Evolutionary conservation across 2,888 invertebrate species (phyloP), one percentile per base, ranked within the genome.

Genomic region (Emmelina monodactyla): DNA sequence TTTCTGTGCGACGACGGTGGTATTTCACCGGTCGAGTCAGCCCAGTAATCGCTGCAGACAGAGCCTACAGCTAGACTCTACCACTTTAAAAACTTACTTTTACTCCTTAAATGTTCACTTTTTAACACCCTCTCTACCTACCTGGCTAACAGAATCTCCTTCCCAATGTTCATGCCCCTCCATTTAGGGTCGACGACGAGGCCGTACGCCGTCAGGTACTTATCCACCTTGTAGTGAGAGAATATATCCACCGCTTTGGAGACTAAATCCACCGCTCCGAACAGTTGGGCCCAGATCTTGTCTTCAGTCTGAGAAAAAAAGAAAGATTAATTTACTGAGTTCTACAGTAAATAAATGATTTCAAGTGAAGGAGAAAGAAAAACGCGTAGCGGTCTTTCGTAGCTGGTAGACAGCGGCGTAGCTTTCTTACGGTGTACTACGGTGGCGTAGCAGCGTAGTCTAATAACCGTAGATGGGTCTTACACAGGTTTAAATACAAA

Each of bases 221-320:
- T 55, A 19, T 73, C 65, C 3, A 80, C 75, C 0, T 53, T 53
- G 42, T 62, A 82, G 9, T 45, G 47, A 6, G 55, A 37, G 53
- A 68, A 82, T 4, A 81, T 41, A 42, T 82, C 65, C 22, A 69
- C 72, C 1, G 64, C 55, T 0, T 57, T 53, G 5, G 62, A 43
- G 1, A 80, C 78, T 28, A 68, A 48, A 44, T 80, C 75, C 1
- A 81, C 80, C 0, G 79, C 79, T 0, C 78, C 78, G 46, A 71
- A 76, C 1, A 79, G 56, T 29, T 62, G 51, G 0, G 66, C 65
- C 73, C 80, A 80, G 9, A 71, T 51, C 22, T 59, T 55, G 45
- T 79, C 79, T 0, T 70, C 65, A 0, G 71, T 66, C 79, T 79
- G 45, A 2, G 35, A 31, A 13, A 14, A 14, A 31, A 28, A 9